Evolutionary conservation across 1,140 invertebrate species (phyloP).

Genomic region (Halictus rubicundus): DNA sequence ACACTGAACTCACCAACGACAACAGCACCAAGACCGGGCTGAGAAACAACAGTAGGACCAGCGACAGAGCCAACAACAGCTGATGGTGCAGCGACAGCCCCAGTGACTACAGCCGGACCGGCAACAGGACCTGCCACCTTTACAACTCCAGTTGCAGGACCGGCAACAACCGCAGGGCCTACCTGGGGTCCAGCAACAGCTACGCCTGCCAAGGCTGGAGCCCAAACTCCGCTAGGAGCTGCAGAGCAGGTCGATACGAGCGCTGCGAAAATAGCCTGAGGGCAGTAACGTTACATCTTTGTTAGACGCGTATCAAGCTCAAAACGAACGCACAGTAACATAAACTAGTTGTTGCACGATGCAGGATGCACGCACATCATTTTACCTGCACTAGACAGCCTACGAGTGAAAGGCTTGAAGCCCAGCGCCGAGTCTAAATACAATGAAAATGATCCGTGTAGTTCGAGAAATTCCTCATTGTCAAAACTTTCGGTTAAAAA

Average conservation of each 20-base stretch:
- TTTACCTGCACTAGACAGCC: too few relatives aligned
- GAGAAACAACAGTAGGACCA: constrained; percentile 70
- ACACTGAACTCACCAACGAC: constrained; percentile 3
- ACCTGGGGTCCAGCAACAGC: constrained; percentile 68
- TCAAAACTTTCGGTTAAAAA: too few relatives aligned
- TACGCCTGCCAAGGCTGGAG: constrained; percentile 52
- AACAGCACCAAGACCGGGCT: constrained; percentile 52
- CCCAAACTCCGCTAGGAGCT: constrained; percentile 19
- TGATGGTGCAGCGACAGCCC: constrained; percentile 72
- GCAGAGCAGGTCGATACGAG: constrained; percentile 19
- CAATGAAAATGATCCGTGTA: too few relatives aligned
- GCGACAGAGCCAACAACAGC: constrained; percentile 71
- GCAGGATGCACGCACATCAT: too few relatives aligned
- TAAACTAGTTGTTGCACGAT: too few relatives aligned
- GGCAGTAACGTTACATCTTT: not conserved
- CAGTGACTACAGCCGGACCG: constrained; percentile 72
- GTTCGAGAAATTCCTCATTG: too few relatives aligned
- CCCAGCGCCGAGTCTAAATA: too few relatives aligned
- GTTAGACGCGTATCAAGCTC: too few relatives aligned
- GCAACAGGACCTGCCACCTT: constrained; percentile 73
- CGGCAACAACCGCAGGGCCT: constrained; percentile 69
- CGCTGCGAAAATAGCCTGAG: constrained; percentile 6
- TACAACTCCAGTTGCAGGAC: constrained; percentile 68
- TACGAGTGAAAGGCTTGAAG: too few relatives aligned
- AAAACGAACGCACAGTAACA: too few relatives aligned